A percentile compares a stretch with the other conserved stretches of the same genome.
These are phyloP conservation scores for Lophius piscatorius DNA, from an alignment of 2,113 vertebrate genomes.

Conservation along the genomic window DNA sequence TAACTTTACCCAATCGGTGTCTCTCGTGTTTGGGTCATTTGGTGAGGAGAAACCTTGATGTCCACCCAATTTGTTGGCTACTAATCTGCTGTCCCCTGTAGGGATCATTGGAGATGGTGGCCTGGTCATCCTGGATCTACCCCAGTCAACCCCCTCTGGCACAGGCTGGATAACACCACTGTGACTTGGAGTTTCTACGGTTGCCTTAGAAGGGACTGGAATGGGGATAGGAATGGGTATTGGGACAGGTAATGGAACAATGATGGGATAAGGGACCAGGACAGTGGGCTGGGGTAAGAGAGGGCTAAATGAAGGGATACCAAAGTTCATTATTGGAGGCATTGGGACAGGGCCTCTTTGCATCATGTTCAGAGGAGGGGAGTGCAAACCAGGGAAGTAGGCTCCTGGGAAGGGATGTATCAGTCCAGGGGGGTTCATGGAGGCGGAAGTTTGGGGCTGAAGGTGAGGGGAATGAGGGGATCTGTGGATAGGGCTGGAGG, in stretches of 20 bases:
- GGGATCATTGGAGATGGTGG: conserved; percentile 75
- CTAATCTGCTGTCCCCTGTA: conserved; percentile 66
- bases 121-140: conserved; percentile 80
- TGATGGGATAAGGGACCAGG: conserved; percentile 94
- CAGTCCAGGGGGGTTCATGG: conserved; percentile 88
- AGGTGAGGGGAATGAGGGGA: conserved; percentile 91
- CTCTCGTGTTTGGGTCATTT: conserved; percentile 81
- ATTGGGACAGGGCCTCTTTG: conserved; percentile 91
- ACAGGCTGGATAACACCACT: conserved; percentile 88
- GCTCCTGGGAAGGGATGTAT: conserved; percentile 88
- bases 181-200: conserved; percentile 85
- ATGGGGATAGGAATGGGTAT: conserved; percentile 96
- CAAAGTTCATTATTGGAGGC: conserved; percentile 91
- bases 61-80: conserved; percentile 38
- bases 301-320: conserved; percentile 90
- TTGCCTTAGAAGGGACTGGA: conserved; percentile 86
- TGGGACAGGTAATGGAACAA: conserved; percentile 92
- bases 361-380: conserved; percentile 91
- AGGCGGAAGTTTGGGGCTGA: conserved; percentile 85
- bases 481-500: conserved; percentile 92
- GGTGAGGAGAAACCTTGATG: conserved; percentile 82
- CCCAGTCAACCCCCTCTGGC: conserved; percentile 80
- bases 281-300: conserved; percentile 92
- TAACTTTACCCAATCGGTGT: conserved; percentile 82
- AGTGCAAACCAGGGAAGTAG: conserved; percentile 89